phyloP scores from a whole-genome alignment of 2,797 vertebrate genomes.

The Anguilla marmorata region DNA sequence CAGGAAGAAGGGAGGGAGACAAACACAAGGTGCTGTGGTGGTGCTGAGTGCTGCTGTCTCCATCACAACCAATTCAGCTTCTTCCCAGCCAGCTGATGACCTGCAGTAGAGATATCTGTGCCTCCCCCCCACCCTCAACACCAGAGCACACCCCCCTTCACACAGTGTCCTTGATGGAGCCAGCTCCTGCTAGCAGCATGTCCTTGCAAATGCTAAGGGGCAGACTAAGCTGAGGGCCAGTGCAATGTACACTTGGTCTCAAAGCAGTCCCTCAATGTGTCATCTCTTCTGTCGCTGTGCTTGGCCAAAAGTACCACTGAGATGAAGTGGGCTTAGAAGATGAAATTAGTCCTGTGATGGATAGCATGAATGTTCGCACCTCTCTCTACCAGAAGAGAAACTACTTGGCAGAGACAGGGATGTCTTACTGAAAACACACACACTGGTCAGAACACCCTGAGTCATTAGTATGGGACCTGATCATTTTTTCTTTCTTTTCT shows the following conservation, averaged over 20 bases:
- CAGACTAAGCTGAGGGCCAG: not conserved
- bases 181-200: not conserved
- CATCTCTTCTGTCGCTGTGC: not conserved
- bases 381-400: not conserved
- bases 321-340: not conserved
- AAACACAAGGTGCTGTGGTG: not conserved
- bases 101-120: not conserved
- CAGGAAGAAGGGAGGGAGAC: not conserved
- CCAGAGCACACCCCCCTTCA: not conserved
- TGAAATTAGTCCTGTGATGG: not conserved
- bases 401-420: not conserved
- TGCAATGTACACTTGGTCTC: not conserved
- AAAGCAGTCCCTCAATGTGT: not conserved
- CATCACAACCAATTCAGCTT: conserved; percentile 8
- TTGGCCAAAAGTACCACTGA: not conserved
- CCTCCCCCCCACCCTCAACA: not conserved
- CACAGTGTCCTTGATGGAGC: not conserved
- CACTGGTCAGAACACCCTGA: not conserved
- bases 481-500: not conserved
- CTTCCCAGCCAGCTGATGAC: not conserved
- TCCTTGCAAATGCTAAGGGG: not conserved
- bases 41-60: not conserved
- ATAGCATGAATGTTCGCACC: not conserved
- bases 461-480: not conserved
- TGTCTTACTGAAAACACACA: not conserved